phyloP scores from a whole-genome alignment of 1,140 invertebrate species.

The Nymphalis io region DNA sequence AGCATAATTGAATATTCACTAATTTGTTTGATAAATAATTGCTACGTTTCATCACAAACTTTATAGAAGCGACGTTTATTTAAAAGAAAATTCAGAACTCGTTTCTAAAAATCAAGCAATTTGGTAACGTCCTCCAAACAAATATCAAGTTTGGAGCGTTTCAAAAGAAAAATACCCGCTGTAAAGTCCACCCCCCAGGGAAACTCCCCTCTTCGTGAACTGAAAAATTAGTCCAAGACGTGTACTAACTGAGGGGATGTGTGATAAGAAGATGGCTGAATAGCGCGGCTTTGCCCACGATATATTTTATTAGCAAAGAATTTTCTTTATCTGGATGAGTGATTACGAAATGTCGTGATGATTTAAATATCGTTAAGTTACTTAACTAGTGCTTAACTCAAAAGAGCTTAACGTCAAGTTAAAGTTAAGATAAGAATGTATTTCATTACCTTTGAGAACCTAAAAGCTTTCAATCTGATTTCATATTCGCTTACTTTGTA shows the following conservation, averaged over 20 bases:
- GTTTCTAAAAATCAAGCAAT: slow-evolving; percentile 36
- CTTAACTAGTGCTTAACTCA: too few species aligned
- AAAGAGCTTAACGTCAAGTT: too few species aligned
- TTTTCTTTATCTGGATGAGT: not conserved
- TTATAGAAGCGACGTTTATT: slow-evolving; percentile 1
- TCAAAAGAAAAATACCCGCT: slow-evolving; percentile 36
- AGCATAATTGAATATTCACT: not conserved
- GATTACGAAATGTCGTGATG: not conserved
- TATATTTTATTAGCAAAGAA: not conserved
- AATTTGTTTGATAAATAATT: not conserved
- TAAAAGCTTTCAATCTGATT: too few species aligned
- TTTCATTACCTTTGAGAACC: too few species aligned
- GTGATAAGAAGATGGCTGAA: slow-evolving; percentile 10
- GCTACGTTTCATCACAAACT: not conserved
- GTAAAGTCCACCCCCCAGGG: slow-evolving; percentile 29
- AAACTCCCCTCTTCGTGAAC: slow-evolving; percentile 37
- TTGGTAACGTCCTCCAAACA: slow-evolving; percentile 28
- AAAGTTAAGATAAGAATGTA: too few species aligned
- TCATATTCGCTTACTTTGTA: too few species aligned
- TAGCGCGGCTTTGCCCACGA: not conserved
- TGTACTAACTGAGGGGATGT: slow-evolving; percentile 17
- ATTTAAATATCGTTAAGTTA: not conserved
- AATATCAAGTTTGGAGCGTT: slow-evolving; percentile 30
- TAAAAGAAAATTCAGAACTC: slow-evolving; percentile 23
- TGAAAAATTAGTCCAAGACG: slow-evolving; percentile 45